Conservation (phyloP, 1,140 invertebrate species). For the Panulirus ornatus region DNA sequence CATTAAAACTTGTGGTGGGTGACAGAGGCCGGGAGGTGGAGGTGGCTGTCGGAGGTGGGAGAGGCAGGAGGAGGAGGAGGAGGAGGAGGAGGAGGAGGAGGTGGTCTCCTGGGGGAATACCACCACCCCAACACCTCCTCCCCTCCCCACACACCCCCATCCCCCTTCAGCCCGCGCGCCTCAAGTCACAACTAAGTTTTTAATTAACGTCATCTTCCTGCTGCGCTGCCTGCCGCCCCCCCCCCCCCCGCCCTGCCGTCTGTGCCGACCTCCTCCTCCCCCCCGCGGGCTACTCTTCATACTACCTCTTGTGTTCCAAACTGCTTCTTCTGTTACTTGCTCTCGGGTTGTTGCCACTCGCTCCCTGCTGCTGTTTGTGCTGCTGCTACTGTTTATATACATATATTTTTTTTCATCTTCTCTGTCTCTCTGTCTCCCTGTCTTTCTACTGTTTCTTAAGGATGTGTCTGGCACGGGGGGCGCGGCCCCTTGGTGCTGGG, state of each 20-base stretch:
- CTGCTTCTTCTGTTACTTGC: neutral
- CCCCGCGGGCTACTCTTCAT: no score
- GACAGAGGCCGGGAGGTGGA: neutral
- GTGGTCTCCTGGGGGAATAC: neutral
- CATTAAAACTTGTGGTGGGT: constrained; percentile 33
- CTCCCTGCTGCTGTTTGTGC: neutral
- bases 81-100: neutral
- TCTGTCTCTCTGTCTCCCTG: no score
- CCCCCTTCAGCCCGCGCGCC: neutral
- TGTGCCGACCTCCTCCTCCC: no score
- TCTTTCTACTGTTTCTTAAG: no score
- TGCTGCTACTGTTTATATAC: neutral
- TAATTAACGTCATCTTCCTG: constrained; percentile 38
- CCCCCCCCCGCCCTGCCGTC: no score
- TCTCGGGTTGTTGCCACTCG: neutral
- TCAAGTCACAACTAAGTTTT: constrained; percentile 44
- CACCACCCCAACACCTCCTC: neutral
- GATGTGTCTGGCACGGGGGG: no score
- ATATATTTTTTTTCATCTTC: no score
- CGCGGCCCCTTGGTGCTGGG: no score
- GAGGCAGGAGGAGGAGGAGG: neutral
- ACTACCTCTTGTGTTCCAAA: no score
- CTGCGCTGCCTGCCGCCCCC: neutral
- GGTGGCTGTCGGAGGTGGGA: neutral
- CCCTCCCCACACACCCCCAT: neutral